Base-by-base conservation (phyloP, 2,888 invertebrate genomes). In the Epinotia demarniana region DNA sequence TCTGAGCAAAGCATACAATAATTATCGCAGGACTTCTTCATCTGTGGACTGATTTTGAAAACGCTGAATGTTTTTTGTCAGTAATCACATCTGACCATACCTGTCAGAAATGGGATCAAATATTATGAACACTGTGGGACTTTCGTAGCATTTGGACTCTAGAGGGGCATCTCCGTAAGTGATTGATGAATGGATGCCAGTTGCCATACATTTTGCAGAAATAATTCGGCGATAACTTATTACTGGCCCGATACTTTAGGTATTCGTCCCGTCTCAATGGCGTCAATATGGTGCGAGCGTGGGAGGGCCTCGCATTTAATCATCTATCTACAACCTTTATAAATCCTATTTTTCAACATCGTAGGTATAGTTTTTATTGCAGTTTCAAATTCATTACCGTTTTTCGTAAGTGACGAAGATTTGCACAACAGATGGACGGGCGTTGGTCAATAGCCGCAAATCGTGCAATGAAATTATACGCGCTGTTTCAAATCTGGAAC, bases 401-500 rank as follows among this genome's bases (percentile, higher is more conserved):
- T 84, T 81, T 82, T 81, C 81, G 78, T 71, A 78, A 76, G 75
- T 83, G 82, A 84, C 80, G 81, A 80, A 77, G 78, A 77, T 80
- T 85, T 85, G 80, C 86, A 84, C 84, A 87, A 86, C 81, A 75
- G 80, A 81, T 82, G 82, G 81, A 80, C 84, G 82, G 79, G 74
- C 78, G 82, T 86, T 86, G 79, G 84, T 80, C 83, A 85, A 85
- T 83, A 80, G 78, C 77, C 80, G 78, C 69, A 72, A 74, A 77
- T 77, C 79, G 77, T 82, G 82, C 80, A 81, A 82, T 80, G 79
- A 79, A 73, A 83, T 85, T 85, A 85, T 85, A 85, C 86, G 86
- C 86, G 83, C 85, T 84, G 78, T 83, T 87, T 85, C 83, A 82
- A 86, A 86, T 85, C 82, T 85, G 80, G 77, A 75, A 72, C 75